phyloP scores from a whole-genome alignment of 1,140 invertebrate species.

The Drosophila murphyi region DNA sequence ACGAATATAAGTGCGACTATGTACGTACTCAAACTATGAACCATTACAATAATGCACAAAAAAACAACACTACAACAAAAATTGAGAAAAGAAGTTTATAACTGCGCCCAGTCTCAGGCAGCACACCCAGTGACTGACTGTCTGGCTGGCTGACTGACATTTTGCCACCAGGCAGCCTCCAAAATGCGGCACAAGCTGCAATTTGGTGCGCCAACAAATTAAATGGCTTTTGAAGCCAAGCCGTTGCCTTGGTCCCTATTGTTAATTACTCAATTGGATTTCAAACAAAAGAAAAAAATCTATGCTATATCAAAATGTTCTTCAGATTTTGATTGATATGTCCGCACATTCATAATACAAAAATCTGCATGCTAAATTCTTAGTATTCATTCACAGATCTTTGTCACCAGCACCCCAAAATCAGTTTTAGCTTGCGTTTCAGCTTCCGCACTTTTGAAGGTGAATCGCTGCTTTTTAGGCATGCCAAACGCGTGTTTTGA shows the following conservation, averaged over 20 bases:
- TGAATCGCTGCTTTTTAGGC: constrained; percentile 38
- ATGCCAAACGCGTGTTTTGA: constrained; percentile 65
- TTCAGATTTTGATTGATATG: constrained; percentile 20
- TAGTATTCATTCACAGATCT: constrained; percentile 65
- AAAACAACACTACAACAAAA: too few relatives aligned
- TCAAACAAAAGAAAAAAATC: background rate
- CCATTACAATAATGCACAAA: constrained; percentile 31
- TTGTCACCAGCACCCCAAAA: constrained; percentile 45
- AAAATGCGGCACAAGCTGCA: constrained; percentile 19
- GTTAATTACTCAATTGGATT: constrained; percentile 39
- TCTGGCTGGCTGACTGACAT: constrained; percentile 12
- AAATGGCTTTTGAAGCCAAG: constrained; percentile 30
- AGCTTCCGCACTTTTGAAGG: constrained; percentile 73
- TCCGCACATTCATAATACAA: background rate
- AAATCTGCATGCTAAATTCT: constrained; percentile 10
- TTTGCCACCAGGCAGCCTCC: constrained; percentile 4
- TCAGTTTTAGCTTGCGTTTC: constrained; percentile 30
- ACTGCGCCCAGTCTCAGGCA: background rate
- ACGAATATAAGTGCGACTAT: constrained; percentile 23
- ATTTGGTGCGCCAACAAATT: constrained; percentile 36
- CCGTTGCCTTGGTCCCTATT: constrained; percentile 34
- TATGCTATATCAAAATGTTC: background rate
- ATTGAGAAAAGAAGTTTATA: constrained; percentile 15
- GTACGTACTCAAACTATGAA: constrained; percentile 13
- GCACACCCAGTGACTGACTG: constrained; percentile 9